Conservation (phyloP, 2,888 invertebrate genomes). For the Beris chalybata region DNA sequence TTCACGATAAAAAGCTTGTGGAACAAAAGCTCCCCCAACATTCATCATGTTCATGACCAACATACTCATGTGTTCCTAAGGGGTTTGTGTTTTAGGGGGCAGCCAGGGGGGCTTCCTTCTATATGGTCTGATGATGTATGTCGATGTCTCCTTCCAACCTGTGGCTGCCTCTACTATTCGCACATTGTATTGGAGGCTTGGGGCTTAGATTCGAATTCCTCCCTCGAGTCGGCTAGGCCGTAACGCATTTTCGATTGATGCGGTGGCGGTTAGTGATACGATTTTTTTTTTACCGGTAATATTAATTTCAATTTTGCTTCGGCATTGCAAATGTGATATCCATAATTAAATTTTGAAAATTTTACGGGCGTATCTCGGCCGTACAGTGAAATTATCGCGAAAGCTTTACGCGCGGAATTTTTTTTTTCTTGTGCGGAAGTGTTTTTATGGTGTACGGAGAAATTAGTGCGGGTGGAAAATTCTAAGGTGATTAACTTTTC, state of each 20-base stretch:
- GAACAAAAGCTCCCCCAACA: not conserved
- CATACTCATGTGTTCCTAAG: not conserved
- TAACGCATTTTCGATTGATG: constrained; percentile 11
- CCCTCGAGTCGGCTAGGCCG: not conserved
- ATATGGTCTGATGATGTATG: not conserved
- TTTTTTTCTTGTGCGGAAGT: too few relatives aligned
- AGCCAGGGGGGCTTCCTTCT: not conserved
- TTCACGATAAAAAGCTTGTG: not conserved
- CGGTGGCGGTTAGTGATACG: not conserved
- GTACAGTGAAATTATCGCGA: too few relatives aligned
- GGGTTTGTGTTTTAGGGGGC: not conserved
- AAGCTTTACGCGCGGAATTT: too few relatives aligned
- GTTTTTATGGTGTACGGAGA: too few relatives aligned
- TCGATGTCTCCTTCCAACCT: constrained; percentile 2
- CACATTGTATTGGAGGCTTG: not conserved
- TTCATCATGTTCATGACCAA: not conserved
- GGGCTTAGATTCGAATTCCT: constrained; percentile 3
- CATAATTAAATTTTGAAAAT: too few relatives aligned
- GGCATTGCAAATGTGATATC: too few relatives aligned
- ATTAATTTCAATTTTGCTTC: too few relatives aligned
- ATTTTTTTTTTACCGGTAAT: not conserved
- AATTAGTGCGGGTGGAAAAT: too few relatives aligned
- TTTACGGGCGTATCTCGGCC: too few relatives aligned
- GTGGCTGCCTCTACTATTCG: constrained; percentile 1
- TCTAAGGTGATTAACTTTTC: too few relatives aligned